Conservation (phyloP, 2,113 vertebrate genomes). For the Sakesphorus luctuosus region DNA sequence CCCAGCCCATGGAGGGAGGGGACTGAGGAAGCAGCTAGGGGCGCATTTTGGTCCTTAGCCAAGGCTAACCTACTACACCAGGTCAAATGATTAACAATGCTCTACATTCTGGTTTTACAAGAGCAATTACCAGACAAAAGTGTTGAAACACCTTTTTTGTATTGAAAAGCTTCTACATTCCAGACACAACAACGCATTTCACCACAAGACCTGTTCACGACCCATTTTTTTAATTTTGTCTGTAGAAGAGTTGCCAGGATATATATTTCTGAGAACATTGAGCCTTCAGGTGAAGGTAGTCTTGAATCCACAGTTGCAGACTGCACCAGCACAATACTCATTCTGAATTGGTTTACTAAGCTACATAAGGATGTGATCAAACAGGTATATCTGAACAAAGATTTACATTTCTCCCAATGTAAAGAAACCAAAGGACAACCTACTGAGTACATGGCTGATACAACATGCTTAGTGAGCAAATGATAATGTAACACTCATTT, state of each 20-base stretch:
- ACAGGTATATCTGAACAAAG: not conserved
- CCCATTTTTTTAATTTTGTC: not conserved
- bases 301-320: not conserved
- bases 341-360: not conserved
- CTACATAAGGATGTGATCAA: rapidly evolving
- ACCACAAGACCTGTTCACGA: not conserved
- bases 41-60: not conserved
- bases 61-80: not conserved
- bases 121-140: not conserved
- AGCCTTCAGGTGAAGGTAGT: not conserved
- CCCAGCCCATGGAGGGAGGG: rapidly evolving
- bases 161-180: not conserved
- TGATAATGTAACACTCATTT: not conserved
- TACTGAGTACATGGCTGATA: not conserved
- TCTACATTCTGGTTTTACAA: not conserved
- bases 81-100: not conserved
- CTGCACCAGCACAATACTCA: not conserved
- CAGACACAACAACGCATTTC: not conserved
- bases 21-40: not conserved
- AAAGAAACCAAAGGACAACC: not conserved
- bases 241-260: not conserved
- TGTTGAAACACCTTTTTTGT: not conserved
- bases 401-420: not conserved
- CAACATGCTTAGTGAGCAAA: not conserved
- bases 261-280: not conserved